Evolutionary conservation across 2,113 vertebrate species (phyloP), one percentile per base, ranked within the genome.

Genomic region (Toxotes chatareus): DNA sequence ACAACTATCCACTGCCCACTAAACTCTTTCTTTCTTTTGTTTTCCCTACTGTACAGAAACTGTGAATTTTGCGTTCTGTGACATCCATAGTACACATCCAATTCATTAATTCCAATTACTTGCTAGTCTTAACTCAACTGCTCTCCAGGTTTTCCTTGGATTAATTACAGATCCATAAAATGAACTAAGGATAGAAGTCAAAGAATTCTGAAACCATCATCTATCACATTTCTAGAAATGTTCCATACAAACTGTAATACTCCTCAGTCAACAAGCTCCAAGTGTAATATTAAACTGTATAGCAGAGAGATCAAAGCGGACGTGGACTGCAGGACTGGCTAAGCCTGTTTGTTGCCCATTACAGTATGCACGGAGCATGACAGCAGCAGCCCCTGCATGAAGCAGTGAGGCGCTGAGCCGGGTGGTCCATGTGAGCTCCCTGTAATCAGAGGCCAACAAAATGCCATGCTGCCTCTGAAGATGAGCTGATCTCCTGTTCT

Each of bases 401-500:
- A 57, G 73, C 55, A 19, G 44, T 44, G 82, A 79, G 61, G 67
- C 68, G 3, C 61, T 11, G 73, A 72, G 82, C 27, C 19, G 66
- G 74, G 57, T 23, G 88, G 73, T 76, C 69, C 55, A 6, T 76
- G 81, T 27, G 80, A 84, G 65, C 67, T 49, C 73, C 44, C 76
- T 57, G 82, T 83, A 86, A 89, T 87, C 88, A 80, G 80, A 86
- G 59, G 84, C 79, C 79, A 82, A 80, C 76, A 80, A 87, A 87
- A 90, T 88, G 86, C 84, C 87, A 90, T 14, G 83, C 83, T 85
- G 91, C 86, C 88, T 84, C 69, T 84, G 85, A 74, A 86, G 91
- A 89, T 83, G 86, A 88, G 83, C 85, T 76, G 81, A 83, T 86
- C 77, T 80, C 73, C 68, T 66, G 75, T 46, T 68, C 89, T 76